phyloP scores from a whole-genome alignment of 2,113 vertebrate species.

The Pollachius pollachius region DNA sequence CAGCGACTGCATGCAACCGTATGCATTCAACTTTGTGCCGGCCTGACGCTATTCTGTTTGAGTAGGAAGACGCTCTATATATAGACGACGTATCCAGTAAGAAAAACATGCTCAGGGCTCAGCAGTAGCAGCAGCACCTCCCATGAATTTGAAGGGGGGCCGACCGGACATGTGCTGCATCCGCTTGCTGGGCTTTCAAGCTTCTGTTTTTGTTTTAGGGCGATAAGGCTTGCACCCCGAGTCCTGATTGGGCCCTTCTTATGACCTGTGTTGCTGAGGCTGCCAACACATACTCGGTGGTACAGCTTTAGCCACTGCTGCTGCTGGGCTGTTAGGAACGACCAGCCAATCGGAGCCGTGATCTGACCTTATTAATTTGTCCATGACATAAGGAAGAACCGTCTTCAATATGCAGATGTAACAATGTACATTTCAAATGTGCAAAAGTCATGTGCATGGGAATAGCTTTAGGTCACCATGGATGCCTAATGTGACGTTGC shows the following conservation, averaged over 20 bases:
- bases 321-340: neutral
- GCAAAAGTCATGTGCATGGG: too few species aligned
- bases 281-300: too few species aligned
- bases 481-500: too few species aligned
- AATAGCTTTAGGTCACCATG: too few species aligned
- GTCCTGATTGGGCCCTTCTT: constrained; percentile 56
- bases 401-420: too few species aligned
- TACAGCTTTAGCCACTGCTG: constrained; percentile 45
- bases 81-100: constrained; percentile 76
- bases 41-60: constrained; percentile 75
- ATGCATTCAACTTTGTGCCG: constrained; percentile 40
- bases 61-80: constrained; percentile 55
- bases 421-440: too few species aligned
- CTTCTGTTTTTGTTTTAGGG: constrained; percentile 38
- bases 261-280: constrained; percentile 26
- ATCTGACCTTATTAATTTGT: too few species aligned
- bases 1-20: constrained; percentile 9
- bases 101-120: constrained; percentile 50
- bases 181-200: constrained; percentile 36
- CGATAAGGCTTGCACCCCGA: constrained; percentile 38
- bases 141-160: constrained; percentile 30
- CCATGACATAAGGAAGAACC: too few species aligned
- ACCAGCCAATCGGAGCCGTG: too few species aligned
- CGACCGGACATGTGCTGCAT: constrained; percentile 35
- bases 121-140: constrained; percentile 27